phyloP scores from a whole-genome alignment of 2,113 vertebrate genomes.

The Alaudala cheleensis region DNA sequence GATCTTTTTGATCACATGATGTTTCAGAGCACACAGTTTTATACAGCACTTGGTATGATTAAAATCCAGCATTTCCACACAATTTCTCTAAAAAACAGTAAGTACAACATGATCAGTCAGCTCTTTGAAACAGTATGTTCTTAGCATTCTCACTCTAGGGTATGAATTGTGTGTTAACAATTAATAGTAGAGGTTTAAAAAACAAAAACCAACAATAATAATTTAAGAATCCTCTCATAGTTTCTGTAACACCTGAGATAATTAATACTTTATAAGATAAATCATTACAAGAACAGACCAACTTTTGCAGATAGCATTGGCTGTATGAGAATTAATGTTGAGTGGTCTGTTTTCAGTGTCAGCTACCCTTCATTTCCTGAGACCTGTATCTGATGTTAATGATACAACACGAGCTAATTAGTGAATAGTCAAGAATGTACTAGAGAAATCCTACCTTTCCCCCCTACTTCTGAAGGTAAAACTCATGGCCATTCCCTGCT shows the following conservation, averaged over 20 bases:
- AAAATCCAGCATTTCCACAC: neutral
- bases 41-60: neutral
- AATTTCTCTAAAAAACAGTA: neutral
- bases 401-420: constrained; percentile 10
- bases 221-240: neutral
- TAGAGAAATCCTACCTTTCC: constrained; percentile 20
- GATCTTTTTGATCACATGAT: neutral
- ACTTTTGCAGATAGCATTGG: neutral
- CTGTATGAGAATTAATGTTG: neutral
- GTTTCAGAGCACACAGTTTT: neutral
- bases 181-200: neutral
- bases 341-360: neutral
- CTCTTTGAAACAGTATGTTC: neutral
- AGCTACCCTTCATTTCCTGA: neutral
- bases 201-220: neutral
- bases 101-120: neutral
- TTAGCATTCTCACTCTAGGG: neutral
- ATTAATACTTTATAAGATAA: neutral
- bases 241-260: neutral
- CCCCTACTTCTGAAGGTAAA: constrained; percentile 12
- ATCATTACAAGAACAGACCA: neutral
- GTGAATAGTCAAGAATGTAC: neutral
- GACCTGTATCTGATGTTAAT: neutral
- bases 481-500: constrained; percentile 41
- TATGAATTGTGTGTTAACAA: neutral